Evolutionary conservation across 1,140 invertebrate species (phyloP).

Genomic region (Mylabris phalerata): DNA sequence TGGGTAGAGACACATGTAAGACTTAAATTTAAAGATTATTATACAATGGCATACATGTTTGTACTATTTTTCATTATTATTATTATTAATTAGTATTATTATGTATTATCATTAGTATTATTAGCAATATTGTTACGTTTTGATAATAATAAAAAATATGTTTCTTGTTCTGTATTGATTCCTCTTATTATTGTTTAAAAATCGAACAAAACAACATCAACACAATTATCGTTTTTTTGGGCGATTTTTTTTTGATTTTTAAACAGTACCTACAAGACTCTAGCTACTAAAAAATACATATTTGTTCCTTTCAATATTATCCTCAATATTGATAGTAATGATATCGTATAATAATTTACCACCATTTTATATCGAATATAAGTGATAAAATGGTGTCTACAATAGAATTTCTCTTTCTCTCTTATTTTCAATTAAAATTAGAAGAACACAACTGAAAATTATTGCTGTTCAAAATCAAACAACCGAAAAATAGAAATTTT

Average conservation of each 20-base stretch:
- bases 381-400: not conserved
- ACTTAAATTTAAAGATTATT: slow-evolving; percentile 15
- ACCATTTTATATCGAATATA: not conserved
- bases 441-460: not conserved
- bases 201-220: too few relatives aligned
- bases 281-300: not conserved
- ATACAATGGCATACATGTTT: slow-evolving; percentile 14
- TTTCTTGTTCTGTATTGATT: too few relatives aligned
- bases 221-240: too few relatives aligned
- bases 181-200: too few relatives aligned
- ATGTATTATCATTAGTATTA: not conserved
- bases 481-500: not conserved
- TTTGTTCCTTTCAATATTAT: not conserved
- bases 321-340: too few relatives aligned
- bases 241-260: too few relatives aligned
- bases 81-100: too few relatives aligned
- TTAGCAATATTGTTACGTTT: not conserved
- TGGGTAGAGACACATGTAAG: slow-evolving; percentile 7
- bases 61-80: slow-evolving; percentile 13
- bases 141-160: too few relatives aligned
- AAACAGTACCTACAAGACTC: not conserved
- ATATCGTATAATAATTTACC: not conserved
- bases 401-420: not conserved
- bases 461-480: not conserved
- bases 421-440: too few relatives aligned